A percentile compares a stretch with the other conserved stretches of the same genome.
Conservation (phyloP, 2,113 vertebrate species). For the Cervus canadensis region DNA sequence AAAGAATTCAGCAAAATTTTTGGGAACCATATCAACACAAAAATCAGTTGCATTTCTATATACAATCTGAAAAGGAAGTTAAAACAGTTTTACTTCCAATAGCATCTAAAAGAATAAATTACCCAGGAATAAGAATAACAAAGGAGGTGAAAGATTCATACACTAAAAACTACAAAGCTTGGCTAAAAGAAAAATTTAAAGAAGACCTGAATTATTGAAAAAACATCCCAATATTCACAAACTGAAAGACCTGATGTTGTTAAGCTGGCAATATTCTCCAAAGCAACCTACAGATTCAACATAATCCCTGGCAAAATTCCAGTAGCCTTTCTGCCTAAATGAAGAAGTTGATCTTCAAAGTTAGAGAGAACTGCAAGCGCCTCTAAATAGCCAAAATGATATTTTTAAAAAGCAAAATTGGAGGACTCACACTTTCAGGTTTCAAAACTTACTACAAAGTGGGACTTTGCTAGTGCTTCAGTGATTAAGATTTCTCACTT, state of each 20-base stretch:
- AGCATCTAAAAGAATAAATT: not conserved
- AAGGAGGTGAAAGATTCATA: not conserved
- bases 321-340: not conserved
- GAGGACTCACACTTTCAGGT: not conserved
- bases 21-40: not conserved
- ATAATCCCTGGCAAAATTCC: not conserved
- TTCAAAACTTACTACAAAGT: not conserved
- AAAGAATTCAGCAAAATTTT: not conserved
- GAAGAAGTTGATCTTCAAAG: not conserved
- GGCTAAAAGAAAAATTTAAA: not conserved
- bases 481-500: not conserved
- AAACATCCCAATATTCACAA: not conserved
- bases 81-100: not conserved
- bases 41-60: not conserved
- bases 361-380: not conserved
- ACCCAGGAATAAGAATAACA: not conserved
- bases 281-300: not conserved
- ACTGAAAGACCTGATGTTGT: not conserved
- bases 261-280: not conserved
- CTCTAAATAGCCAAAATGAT: not conserved
- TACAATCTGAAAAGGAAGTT: not conserved
- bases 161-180: not conserved
- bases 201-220: not conserved
- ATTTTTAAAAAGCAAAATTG: not conserved
- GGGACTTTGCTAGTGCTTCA: not conserved